These are phyloP conservation scores for Propithecus deckenii DNA, from an alignment of 2,797 vertebrate species.

Conservation along the genomic window DNA sequence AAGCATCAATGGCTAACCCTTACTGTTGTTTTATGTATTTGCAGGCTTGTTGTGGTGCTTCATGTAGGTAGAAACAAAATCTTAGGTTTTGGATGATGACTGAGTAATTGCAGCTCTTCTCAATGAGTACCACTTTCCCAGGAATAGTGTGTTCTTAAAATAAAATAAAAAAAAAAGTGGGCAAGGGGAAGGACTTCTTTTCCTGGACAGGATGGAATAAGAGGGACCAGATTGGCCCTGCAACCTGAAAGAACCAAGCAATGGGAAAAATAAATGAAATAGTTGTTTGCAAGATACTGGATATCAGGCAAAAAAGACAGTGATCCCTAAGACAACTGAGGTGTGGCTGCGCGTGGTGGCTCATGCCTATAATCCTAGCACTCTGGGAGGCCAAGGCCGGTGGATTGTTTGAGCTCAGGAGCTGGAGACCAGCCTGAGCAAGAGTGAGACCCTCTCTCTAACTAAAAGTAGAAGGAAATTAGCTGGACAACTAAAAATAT, in stretches of 20 bases:
- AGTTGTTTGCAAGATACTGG: not conserved
- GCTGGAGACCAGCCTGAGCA: too few species aligned
- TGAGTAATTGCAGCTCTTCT: not conserved
- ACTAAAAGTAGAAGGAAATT: too few species aligned
- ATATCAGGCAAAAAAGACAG: not conserved
- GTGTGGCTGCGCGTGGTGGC: too few species aligned
- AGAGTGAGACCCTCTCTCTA: too few species aligned
- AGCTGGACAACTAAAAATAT: too few species aligned
- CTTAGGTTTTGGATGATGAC: not conserved
- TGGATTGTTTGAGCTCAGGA: too few species aligned
- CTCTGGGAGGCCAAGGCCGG: too few species aligned
- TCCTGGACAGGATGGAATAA: constrained; percentile 1
- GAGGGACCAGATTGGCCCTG: not conserved
- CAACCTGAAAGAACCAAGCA: not conserved
- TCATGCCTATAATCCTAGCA: too few species aligned
- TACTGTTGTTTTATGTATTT: constrained; percentile 11
- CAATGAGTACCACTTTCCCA: not conserved
- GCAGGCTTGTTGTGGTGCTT: not conserved
- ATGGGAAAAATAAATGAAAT: not conserved
- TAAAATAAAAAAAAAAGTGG: not conserved
- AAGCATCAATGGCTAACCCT: not conserved
- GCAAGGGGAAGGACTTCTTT: not conserved
- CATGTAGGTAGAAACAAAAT: not conserved
- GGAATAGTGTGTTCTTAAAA: not conserved
- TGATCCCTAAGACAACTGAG: not conserved